These are phyloP conservation scores for Litocranius walleri DNA, from an alignment of 2,113 vertebrate genomes.

Conservation along the genomic window DNA sequence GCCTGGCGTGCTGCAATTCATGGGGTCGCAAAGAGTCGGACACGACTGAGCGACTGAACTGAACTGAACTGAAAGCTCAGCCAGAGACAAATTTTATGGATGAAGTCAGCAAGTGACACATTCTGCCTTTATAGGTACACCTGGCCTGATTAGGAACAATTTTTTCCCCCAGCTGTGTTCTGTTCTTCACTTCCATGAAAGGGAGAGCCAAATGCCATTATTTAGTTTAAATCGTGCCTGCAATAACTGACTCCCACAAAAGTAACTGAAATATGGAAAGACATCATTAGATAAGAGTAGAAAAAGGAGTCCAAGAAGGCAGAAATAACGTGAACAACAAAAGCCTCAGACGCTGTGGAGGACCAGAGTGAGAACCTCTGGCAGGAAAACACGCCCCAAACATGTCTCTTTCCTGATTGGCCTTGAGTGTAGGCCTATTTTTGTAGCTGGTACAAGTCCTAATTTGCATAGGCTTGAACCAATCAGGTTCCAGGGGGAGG, in stretches of 20 bases:
- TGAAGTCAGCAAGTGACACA: not conserved
- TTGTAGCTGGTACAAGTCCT: not conserved
- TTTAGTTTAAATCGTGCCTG: not conserved
- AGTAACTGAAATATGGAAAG: not conserved
- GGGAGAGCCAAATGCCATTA: not conserved
- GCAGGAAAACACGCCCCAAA: not conserved
- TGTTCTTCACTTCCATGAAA: not conserved
- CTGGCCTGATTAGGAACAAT: fast-evolving
- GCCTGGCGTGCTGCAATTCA: no score
- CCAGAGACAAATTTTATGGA: not conserved
- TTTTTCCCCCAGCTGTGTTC: not conserved
- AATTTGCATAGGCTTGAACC: not conserved
- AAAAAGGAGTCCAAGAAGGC: not conserved
- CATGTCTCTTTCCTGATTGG: not conserved
- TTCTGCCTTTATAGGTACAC: not conserved
- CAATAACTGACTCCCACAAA: not conserved
- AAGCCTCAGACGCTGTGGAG: not conserved
- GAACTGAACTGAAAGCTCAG: not conserved
- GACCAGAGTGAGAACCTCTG: not conserved
- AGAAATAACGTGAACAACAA: not conserved
- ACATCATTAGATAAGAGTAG: not conserved
- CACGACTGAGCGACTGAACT: no score
- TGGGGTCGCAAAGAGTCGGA: no score
- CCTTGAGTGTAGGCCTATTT: not conserved
- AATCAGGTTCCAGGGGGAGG: not conserved